Evolutionary conservation across 2,113 vertebrate genomes (phyloP).

Genomic region (Dissostichus mawsoni): DNA sequence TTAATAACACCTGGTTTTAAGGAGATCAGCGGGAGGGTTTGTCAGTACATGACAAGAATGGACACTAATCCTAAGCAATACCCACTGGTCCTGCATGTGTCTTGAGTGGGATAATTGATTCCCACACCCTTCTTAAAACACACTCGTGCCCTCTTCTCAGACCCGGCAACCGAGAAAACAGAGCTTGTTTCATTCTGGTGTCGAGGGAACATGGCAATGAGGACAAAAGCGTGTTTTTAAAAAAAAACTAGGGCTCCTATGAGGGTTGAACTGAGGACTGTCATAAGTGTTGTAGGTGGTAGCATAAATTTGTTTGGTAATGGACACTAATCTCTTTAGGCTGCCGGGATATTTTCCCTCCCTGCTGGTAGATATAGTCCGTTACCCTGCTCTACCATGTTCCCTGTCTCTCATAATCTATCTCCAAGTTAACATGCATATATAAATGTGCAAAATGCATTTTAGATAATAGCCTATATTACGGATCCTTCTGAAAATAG

Average conservation of each 20-base stretch:
- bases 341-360: constrained; percentile 55
- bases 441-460: constrained; percentile 21
- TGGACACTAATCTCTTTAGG: constrained; percentile 73
- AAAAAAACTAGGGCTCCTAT: constrained; percentile 31
- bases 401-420: not conserved
- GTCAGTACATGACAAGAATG: constrained; percentile 83
- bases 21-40: constrained; percentile 80
- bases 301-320: constrained; percentile 77
- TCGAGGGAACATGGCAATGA: constrained; percentile 45
- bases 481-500: constrained; percentile 16
- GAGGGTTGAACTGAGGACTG: constrained; percentile 56
- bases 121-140: constrained; percentile 80
- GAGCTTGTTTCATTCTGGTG: constrained; percentile 63
- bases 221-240: constrained; percentile 62
- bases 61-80: constrained; percentile 79
- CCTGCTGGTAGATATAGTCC: constrained; percentile 25
- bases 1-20: constrained; percentile 82
- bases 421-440: constrained; percentile 1
- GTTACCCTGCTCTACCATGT: not conserved
- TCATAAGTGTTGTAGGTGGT: constrained; percentile 71
- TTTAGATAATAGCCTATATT: constrained; percentile 25
- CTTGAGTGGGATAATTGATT: constrained; percentile 81
- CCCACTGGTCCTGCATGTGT: constrained; percentile 73
- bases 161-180: constrained; percentile 66
- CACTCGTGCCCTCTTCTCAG: constrained; percentile 50